Evolutionary conservation across 2,797 vertebrate genomes (phyloP), one percentile per base, ranked within the genome.

Genomic region (Squalus acanthias): DNA sequence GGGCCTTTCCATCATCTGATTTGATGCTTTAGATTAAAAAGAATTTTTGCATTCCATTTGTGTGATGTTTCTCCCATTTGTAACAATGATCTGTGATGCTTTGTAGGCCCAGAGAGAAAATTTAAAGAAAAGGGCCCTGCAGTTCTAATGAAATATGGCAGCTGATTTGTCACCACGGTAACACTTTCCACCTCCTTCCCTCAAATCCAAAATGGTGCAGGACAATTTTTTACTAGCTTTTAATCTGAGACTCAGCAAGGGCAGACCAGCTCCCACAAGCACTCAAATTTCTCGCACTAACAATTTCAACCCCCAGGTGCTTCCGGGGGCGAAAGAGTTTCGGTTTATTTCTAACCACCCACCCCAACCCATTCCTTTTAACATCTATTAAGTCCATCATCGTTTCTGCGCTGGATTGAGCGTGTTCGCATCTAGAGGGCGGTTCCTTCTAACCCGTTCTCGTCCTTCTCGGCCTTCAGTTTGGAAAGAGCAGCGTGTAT

Each of bases 401-500:
- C 0, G 29, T 46, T 7, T n/a, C 13, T 33, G 13, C 26, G 12
- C 57, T 92, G 89, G 13, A 1, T 92, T 29, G 15, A 22, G 87
- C 60, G 57, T 4, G 10, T 53, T 26, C 65, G 9, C 20, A 3
- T 26, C 91, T 74, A 95, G 24, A 95, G 69, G 46, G 94, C 22
- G 13, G 94, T 95, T 5, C 24, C 67, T 33, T 95, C 94, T 8
- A 74, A 50, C 82, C 97, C 97, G 57, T 98, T 98, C 6, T 98
- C 98, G 0, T 96, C 97, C 0, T 98, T 97, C 96, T 98, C 97
- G 0, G 98, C 98, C 96, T 98, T 98, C n/a, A 99, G 97, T 97
- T 98, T 98, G 96, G 98, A 98, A 95, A 99, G 97, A 60, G 98
- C 98, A 0, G 98, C 98, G 5, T 99, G 98, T 26, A 99, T 97